Conservation (phyloP, 2,888 invertebrate genomes). For the Pristionchus maxplancki region DNA sequence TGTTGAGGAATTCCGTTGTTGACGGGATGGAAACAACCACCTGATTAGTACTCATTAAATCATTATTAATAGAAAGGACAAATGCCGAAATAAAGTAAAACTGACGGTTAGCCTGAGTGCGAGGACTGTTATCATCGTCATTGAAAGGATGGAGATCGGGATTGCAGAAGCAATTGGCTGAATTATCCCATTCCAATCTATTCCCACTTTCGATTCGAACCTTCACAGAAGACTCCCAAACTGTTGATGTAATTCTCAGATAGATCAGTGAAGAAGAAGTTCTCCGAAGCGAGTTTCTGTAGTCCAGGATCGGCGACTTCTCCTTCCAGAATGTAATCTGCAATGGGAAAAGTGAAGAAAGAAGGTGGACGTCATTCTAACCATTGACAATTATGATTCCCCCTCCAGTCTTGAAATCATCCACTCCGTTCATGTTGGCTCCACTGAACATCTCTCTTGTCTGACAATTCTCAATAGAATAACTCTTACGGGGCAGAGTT, state of each 20-base stretch:
- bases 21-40: constrained; percentile 42
- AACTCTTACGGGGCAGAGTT: constrained; percentile 30
- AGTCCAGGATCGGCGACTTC: neutral
- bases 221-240: constrained; percentile 32
- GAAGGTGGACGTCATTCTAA: neutral
- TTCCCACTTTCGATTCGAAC: neutral
- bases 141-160: constrained; percentile 21
- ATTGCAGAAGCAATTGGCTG: constrained; percentile 22
- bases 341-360: neutral
- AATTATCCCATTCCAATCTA: neutral
- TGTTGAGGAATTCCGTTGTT: constrained; percentile 2
- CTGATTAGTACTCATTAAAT: neutral
- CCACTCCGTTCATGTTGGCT: constrained; percentile 26
- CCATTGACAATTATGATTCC: constrained; percentile 34
- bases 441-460: neutral
- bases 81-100: neutral
- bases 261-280: constrained; percentile 43
- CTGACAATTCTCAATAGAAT: neutral
- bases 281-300: neutral
- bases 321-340: constrained; percentile 28
- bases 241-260: constrained; percentile 23
- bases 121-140: neutral
- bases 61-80: neutral
- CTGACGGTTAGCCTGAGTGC: neutral
- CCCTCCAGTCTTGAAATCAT: constrained; percentile 43